Evolutionary conservation across 2,113 vertebrate genomes (phyloP).

Genomic region (Platichthys stellatus): DNA sequence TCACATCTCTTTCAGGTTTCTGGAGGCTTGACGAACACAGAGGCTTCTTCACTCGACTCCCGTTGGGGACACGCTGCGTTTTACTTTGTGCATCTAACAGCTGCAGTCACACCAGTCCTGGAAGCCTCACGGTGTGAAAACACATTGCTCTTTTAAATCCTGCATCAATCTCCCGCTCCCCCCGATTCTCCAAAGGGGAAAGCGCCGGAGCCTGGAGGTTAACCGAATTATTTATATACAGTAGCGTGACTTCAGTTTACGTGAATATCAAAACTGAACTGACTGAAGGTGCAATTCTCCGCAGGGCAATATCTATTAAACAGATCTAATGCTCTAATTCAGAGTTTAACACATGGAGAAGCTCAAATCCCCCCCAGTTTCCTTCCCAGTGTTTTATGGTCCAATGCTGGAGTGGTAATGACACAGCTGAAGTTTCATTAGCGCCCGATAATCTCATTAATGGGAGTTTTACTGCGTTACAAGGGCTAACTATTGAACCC

Average conservation of each 20-base stretch:
- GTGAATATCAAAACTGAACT: not conserved
- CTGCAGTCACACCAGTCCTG: constrained; percentile 33
- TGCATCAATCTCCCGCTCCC: constrained; percentile 32
- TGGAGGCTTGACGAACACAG: constrained; percentile 22
- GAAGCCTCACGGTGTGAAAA: constrained; percentile 41
- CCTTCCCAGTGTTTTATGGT: not conserved
- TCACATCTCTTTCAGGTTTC: constrained; percentile 16
- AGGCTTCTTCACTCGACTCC: constrained; percentile 10
- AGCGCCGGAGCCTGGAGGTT: constrained; percentile 20
- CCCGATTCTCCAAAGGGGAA: constrained; percentile 39
- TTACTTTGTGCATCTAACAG: constrained; percentile 15
- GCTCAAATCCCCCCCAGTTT: not conserved
- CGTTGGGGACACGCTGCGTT: constrained; percentile 32
- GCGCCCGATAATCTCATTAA: constrained; percentile 56
- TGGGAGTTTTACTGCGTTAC: constrained; percentile 36
- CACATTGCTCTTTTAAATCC: constrained; percentile 44
- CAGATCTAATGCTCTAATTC: not conserved
- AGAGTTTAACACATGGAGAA: not conserved
- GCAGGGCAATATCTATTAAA: not conserved
- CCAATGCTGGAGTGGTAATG: constrained; percentile 29
- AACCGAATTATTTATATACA: constrained; percentile 27
- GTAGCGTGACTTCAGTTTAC: not conserved
- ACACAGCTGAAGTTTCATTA: constrained; percentile 42
- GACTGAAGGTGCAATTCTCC: not conserved
- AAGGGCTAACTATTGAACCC: constrained; percentile 49